These are phyloP conservation scores for Hemiscyllium ocellatum DNA, from an alignment of 2,113 vertebrate genomes.

Conservation along the genomic window DNA sequence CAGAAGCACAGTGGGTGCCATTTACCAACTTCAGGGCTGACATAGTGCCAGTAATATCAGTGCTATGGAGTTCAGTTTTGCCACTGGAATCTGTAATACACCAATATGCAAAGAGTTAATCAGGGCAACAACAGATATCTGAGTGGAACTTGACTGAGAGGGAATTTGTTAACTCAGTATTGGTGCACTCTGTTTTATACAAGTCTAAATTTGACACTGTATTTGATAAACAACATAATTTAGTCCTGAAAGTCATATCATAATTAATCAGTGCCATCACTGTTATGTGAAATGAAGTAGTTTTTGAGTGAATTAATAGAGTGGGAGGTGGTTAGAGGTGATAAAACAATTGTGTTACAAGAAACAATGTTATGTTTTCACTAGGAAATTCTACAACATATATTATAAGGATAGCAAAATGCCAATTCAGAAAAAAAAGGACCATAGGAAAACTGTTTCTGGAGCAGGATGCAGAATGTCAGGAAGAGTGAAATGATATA, in stretches of 20 bases:
- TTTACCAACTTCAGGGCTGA: background rate
- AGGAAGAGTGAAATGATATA: background rate
- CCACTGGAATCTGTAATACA: background rate
- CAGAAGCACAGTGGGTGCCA: background rate
- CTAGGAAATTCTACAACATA: background rate
- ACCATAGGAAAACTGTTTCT: background rate
- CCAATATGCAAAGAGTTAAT: background rate
- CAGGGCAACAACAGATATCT: background rate
- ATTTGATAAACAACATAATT: background rate
- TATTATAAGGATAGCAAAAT: background rate
- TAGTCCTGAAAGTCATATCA: background rate
- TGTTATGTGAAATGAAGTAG: background rate
- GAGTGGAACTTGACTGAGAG: background rate
- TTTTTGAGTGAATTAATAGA: background rate
- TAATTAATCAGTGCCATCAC: background rate
- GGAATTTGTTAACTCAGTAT: background rate
- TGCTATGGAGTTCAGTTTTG: background rate
- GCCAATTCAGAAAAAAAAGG: background rate
- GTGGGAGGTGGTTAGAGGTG: background rate
- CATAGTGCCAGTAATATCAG: too few relatives aligned
- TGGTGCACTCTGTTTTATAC: background rate
- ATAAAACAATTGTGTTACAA: background rate
- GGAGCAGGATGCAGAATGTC: background rate
- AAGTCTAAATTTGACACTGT: background rate
- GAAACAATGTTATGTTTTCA: background rate